These are phyloP conservation scores for Trissonchulus latispiculum DNA, from an alignment of 2,888 invertebrate genomes.

Conservation along the genomic window DNA sequence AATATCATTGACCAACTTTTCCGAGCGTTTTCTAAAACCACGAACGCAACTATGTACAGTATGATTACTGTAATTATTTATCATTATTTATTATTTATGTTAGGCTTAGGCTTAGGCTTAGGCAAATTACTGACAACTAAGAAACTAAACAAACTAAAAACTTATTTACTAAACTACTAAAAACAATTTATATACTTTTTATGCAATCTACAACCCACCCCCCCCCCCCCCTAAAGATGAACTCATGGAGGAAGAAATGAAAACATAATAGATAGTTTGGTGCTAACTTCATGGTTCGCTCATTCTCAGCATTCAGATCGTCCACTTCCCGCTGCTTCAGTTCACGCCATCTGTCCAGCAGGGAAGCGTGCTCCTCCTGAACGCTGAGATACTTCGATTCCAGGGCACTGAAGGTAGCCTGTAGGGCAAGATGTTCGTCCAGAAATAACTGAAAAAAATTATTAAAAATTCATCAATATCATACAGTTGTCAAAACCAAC, in stretches of 20 bases:
- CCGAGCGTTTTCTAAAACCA: neutral
- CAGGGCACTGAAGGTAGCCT: constrained; percentile 73
- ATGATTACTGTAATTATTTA: no score
- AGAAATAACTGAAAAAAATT: constrained; percentile 57
- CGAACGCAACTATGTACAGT: no score
- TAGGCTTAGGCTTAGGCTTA: no score
- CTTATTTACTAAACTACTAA: no score
- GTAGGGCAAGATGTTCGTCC: constrained; percentile 88
- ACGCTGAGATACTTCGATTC: constrained; percentile 76
- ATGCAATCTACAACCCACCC: no score
- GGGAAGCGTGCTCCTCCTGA: constrained; percentile 72
- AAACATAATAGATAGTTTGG: neutral
- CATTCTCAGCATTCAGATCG: constrained; percentile 91
- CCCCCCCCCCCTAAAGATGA: no score
- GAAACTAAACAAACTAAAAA: no score
- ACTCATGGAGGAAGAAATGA: neutral
- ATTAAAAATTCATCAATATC: no score
- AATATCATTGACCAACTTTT: neutral
- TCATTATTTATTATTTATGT: no score
- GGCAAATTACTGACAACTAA: no score
- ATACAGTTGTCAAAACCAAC: no score
- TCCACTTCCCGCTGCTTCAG: constrained; percentile 69
- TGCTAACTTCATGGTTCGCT: constrained; percentile 43
- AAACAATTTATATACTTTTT: no score
- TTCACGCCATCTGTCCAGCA: constrained; percentile 69